Evolutionary conservation across 2,888 invertebrate genomes (phyloP), one percentile per base, ranked within the genome.

Genomic region (Antitype chi): DNA sequence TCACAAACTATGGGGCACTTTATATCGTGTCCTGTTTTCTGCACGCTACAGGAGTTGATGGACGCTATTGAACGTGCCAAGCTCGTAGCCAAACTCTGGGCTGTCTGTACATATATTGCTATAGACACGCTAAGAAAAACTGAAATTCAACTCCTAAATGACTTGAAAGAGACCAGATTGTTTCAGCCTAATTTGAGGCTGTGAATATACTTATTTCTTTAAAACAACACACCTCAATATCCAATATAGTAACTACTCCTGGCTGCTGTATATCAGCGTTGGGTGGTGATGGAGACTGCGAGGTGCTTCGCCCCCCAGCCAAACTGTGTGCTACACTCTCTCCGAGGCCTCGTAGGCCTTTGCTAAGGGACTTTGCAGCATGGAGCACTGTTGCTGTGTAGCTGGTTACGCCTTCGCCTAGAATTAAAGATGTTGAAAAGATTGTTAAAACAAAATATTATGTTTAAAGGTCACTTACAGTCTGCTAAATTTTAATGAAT

Each of bases 321-420:
- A 99, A 94, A 90, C 99, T 99, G 88, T 98, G 99, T 0, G 99
- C 99, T 62, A 99, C 99, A 66, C 98, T 99, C 95, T 99, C 99
- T 23, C 99, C 98, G 80, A 99, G 97, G 78, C 98, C 99, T 0
- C 99, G 97, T 72, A 99, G 95, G 0, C 99, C 99, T 94, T 99
- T 99, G 77, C 99, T 98, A 57, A 99, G 97, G 32, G 99, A 99
- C 96, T 99, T 99, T 28, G 99, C 99, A 2, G 99, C 99, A 95
- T 99, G 99, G 17, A 99, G 97, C 72, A 99, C 98, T 0, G 99
- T 99, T 1, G 99, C 99, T 66, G 99, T 99, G 89, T 98, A 98
- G 92, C 98, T 98, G 91, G 98, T 98, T 23, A 98, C 98, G 23
- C 98, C 98, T 93, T 99, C 99, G 47, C 97, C 97, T 96, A 0